phyloP scores from a whole-genome alignment of 2,888 invertebrate genomes.

The Podotricha telesiphe region DNA sequence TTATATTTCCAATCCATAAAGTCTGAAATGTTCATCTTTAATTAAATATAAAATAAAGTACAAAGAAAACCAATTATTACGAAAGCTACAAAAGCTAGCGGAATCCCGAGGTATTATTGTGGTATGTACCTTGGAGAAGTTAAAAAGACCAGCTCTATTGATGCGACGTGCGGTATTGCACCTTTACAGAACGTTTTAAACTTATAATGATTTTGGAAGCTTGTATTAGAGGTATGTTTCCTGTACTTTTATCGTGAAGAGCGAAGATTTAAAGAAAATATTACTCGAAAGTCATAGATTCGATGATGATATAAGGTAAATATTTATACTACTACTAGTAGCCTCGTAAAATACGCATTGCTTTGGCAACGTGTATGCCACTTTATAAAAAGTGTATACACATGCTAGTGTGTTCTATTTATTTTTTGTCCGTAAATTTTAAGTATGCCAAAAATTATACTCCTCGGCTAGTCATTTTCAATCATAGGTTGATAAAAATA shows the following conservation, averaged over 20 bases:
- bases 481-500: no score
- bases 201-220: conserved; percentile 26
- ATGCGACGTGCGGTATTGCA: conserved; percentile 10
- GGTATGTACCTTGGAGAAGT: conserved; percentile 11
- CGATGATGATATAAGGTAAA: neutral
- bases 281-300: neutral
- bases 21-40: neutral
- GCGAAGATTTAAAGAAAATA: neutral
- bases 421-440: no score
- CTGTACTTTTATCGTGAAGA: neutral
- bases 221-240: neutral
- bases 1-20: neutral
- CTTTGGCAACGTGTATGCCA: no score
- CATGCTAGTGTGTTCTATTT: no score
- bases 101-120: conserved; percentile 4
- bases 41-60: conserved; percentile 3
- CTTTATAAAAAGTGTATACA: no score
- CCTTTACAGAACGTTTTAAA: conserved; percentile 11
- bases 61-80: neutral
- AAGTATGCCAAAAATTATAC: no score
- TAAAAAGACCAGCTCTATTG: conserved; percentile 1
- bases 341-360: no score
- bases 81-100: conserved; percentile 1
- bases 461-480: no score
- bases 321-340: neutral